Conservation (phyloP, 2,797 vertebrate species). For the Sardinella longiceps region DNA sequence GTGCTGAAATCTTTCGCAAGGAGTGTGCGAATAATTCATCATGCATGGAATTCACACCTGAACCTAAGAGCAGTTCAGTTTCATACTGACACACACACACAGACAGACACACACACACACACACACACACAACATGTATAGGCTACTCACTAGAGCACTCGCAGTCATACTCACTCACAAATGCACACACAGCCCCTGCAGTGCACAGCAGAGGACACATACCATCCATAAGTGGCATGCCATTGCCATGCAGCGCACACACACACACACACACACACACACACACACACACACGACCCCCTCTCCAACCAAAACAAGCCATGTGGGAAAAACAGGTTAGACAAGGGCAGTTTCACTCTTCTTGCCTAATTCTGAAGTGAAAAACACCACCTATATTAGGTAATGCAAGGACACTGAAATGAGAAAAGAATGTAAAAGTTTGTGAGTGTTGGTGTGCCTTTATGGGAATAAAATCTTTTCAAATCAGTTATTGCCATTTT, state of each 20-base stretch:
- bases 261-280: background rate
- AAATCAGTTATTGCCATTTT: background rate
- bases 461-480: background rate
- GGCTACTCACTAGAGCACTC: too few relatives aligned
- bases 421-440: background rate
- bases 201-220: slow-evolving; percentile 30
- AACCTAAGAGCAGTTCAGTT: background rate
- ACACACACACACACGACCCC: background rate
- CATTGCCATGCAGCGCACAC: slow-evolving; percentile 13
- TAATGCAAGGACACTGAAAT: background rate
- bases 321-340: background rate
- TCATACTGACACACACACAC: background rate
- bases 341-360: background rate
- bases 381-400: background rate
- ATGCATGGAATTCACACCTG: background rate
- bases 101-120: background rate
- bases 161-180: background rate
- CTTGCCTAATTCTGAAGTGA: background rate
- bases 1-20: background rate
- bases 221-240: slow-evolving; percentile 37
- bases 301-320: background rate
- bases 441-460: background rate
- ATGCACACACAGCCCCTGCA: background rate
- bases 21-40: background rate
- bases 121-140: too few relatives aligned